A percentile compares a stretch with the other conserved stretches of the same genome.
phyloP scores from a whole-genome alignment of 2,113 vertebrate species.

The Malurus elegans region DNA sequence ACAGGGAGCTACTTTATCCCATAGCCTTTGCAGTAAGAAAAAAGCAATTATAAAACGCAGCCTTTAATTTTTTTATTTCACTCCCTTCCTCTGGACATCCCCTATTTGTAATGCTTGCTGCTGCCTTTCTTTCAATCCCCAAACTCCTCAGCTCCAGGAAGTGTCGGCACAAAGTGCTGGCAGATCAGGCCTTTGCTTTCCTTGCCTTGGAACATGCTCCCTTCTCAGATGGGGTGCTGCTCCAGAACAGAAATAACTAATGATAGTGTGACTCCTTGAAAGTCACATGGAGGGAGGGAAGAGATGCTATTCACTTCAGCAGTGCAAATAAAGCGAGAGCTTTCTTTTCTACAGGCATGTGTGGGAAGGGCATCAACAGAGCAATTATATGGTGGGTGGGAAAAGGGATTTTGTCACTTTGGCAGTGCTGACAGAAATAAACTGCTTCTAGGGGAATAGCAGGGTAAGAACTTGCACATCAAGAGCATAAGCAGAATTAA shows the following conservation, averaged over 20 bases:
- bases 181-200: not conserved
- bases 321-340: constrained; percentile 3
- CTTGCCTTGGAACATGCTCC: not conserved
- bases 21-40: not conserved
- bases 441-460: constrained; percentile 56
- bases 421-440: constrained; percentile 62
- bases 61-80: not conserved
- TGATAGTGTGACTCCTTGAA: constrained; percentile 38
- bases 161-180: not conserved
- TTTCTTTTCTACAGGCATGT: constrained; percentile 51
- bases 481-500: constrained; percentile 58
- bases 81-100: not conserved
- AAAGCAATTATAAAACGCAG: not conserved
- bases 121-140: not conserved
- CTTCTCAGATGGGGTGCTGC: not conserved
- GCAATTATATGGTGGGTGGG: constrained; percentile 64
- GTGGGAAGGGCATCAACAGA: constrained; percentile 69
- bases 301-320: constrained; percentile 51
- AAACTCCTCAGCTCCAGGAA: not conserved
- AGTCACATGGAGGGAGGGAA: constrained; percentile 22
- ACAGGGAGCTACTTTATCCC: not conserved
- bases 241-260: constrained; percentile 32
- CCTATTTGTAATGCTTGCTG: not conserved
- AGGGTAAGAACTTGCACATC: constrained; percentile 58
- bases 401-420: constrained; percentile 67